Evolutionary conservation across 2,888 invertebrate species (phyloP).

Genomic region (Netelia inedita): DNA sequence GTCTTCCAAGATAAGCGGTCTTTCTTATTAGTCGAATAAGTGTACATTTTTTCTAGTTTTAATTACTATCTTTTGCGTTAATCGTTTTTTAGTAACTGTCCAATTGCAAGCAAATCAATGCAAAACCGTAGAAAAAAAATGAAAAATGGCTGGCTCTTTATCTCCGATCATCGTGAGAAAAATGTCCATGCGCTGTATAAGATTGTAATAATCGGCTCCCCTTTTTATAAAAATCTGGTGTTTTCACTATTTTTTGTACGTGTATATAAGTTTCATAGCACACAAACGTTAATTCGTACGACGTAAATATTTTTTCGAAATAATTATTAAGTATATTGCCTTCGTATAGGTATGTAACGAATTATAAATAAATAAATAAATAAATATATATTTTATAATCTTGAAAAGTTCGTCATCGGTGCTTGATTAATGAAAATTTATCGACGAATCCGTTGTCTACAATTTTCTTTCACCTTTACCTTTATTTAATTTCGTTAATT

Average conservation of each 20-base stretch:
- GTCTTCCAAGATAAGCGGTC: not conserved
- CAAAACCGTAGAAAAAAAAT: slow-evolving; percentile 66
- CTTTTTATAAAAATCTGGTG: slow-evolving; percentile 12
- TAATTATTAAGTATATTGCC: not conserved
- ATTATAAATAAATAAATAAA: not conserved
- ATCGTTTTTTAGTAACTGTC: slow-evolving; percentile 49
- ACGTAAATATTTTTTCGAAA: not conserved
- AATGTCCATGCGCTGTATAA: not conserved
- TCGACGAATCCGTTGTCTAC: not conserved
- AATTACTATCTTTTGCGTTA: slow-evolving; percentile 33
- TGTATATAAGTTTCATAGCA: slow-evolving; percentile 34
- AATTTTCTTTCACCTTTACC: not conserved
- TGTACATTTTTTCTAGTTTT: slow-evolving; percentile 43
- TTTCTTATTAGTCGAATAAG: slow-evolving; percentile 10
- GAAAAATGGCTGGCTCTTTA: slow-evolving; percentile 22
- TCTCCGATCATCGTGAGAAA: not conserved
- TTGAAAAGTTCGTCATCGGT: slow-evolving; percentile 15
- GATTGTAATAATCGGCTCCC: slow-evolving; percentile 38
- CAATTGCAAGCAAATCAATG: slow-evolving; percentile 74
- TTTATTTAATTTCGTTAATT: not conserved
- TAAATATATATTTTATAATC: slow-evolving; percentile 39
- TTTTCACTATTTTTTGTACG: slow-evolving; percentile 23
- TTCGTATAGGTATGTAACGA: not conserved
- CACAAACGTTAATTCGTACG: not conserved
- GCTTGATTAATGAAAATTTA: not conserved